Evolutionary conservation across 2,797 vertebrate genomes (phyloP).

Genomic region (Taeniopygia guttata): DNA sequence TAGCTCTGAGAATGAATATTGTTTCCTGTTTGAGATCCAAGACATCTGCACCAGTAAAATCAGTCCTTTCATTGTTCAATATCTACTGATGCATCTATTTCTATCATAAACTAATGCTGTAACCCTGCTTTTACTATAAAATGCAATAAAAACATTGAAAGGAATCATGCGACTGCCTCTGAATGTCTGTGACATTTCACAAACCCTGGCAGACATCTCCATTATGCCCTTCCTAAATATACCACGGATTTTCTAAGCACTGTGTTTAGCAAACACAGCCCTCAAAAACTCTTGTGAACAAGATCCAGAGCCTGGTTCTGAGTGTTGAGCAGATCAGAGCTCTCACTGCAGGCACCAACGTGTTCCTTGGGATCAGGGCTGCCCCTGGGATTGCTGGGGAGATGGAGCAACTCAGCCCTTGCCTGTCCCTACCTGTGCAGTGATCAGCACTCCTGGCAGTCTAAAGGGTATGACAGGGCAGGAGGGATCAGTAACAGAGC

Average conservation of each 20-base stretch:
- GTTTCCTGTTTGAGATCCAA: not conserved
- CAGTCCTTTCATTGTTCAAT: not conserved
- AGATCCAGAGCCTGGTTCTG: not conserved
- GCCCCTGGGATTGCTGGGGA: not conserved
- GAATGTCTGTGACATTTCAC: not conserved
- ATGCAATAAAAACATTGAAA: not conserved
- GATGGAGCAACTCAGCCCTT: not conserved
- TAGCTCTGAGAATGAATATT: not conserved
- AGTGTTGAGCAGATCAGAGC: fast-evolving
- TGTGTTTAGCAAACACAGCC: not conserved
- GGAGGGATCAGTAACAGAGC: not conserved
- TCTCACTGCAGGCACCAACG: not conserved
- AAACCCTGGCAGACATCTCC: not conserved
- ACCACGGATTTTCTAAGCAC: not conserved
- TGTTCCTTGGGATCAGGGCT: not conserved
- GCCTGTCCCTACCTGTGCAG: not conserved
- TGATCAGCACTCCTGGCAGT: fast-evolving
- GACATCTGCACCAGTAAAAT: not conserved
- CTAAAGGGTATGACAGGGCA: not conserved
- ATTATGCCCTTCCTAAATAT: not conserved
- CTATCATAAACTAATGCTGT: not conserved
- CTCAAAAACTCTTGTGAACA: not conserved
- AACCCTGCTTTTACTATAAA: not conserved
- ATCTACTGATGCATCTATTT: not conserved
- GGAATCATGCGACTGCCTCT: not conserved